Percentiles rank a stretch among this genome's conserved stretches.
phyloP scores from a whole-genome alignment of 2,113 vertebrate species.

The Paratilapia polleni region DNA sequence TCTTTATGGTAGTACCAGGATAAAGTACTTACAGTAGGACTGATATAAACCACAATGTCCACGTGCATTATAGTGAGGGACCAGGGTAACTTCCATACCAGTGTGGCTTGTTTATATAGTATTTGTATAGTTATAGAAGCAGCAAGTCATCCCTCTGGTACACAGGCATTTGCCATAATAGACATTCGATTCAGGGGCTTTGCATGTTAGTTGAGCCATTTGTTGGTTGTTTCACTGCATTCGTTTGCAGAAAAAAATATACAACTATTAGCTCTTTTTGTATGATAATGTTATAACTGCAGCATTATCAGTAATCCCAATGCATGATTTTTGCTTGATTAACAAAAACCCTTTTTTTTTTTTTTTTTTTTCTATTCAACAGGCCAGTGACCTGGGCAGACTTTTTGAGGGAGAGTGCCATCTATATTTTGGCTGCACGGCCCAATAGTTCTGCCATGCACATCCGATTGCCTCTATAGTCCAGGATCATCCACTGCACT shows the following conservation, averaged over 20 bases:
- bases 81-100: neutral
- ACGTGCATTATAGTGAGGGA: neutral
- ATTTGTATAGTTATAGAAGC: no score
- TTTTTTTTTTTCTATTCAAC: conserved; percentile 51
- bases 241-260: neutral
- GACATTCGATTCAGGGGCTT: no score
- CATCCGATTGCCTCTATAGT: conserved; percentile 88
- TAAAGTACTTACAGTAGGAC: neutral
- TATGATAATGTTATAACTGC: neutral
- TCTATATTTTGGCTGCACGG: conserved; percentile 90
- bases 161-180: no score
- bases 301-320: neutral
- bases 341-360: neutral
- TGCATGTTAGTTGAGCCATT: no score
- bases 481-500: conserved; percentile 9
- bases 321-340: neutral
- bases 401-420: conserved; percentile 88
- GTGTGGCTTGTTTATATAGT: neutral
- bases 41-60: neutral
- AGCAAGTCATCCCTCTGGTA: no score
- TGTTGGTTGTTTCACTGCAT: neutral
- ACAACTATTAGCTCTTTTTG: neutral
- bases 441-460: conserved; percentile 93
- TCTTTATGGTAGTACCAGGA: neutral
- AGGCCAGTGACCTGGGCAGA: conserved; percentile 87